Percentiles rank a stretch among this genome's conserved stretches.
These are phyloP conservation scores for Sinonovacula constricta DNA, from an alignment of 1,140 invertebrate species.

Conservation along the genomic window DNA sequence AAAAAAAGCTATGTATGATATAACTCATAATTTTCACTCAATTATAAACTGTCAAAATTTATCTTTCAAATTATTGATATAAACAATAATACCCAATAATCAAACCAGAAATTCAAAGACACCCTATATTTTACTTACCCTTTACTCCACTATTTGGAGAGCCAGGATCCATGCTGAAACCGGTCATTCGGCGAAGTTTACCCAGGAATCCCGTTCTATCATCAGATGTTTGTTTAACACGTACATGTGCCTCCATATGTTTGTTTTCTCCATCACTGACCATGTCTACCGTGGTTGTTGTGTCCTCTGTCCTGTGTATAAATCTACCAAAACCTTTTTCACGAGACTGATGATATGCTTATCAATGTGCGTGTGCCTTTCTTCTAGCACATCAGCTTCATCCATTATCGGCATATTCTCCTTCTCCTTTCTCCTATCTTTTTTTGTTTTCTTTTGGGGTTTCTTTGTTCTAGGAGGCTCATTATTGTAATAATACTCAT, in stretches of 20 bases:
- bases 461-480: not conserved
- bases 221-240: constrained; percentile 22
- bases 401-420: not conserved
- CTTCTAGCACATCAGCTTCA: constrained; percentile 27
- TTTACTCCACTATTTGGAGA: too few species aligned
- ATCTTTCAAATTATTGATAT: too few species aligned
- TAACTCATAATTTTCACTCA: too few species aligned
- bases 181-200: constrained; percentile 16
- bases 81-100: too few species aligned
- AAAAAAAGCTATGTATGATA: too few species aligned
- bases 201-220: constrained; percentile 20
- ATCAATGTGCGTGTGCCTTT: constrained; percentile 24
- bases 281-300: not conserved
- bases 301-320: constrained; percentile 19
- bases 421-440: not conserved
- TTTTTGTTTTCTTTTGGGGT: constrained; percentile 3
- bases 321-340: not conserved
- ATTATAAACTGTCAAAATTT: too few species aligned
- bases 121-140: too few species aligned
- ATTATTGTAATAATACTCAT: not conserved
- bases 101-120: too few species aligned
- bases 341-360: constrained; percentile 41
- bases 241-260: constrained; percentile 30
- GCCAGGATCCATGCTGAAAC: too few species aligned
- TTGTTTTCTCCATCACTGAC: constrained; percentile 4